Percentiles rank a stretch among this genome's conserved stretches.
Conservation (phyloP, 2,888 invertebrate genomes). For the Pyrocoelia pectoralis region DNA sequence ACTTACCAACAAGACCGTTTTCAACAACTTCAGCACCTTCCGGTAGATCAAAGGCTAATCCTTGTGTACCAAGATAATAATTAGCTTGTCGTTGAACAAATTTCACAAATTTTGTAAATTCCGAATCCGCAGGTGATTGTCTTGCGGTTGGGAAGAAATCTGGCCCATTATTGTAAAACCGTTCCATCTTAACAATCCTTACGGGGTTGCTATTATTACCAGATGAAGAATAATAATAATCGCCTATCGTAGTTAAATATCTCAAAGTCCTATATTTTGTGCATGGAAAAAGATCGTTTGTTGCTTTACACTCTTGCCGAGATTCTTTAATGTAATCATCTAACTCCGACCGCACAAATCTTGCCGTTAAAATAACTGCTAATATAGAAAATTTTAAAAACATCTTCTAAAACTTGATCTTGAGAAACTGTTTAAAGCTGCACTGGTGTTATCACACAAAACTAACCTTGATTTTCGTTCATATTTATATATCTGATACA, state of each 20-base stretch:
- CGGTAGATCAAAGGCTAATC: slow-evolving; percentile 48
- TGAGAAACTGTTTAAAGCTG: background rate
- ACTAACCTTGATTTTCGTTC: background rate
- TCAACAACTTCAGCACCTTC: slow-evolving; percentile 45
- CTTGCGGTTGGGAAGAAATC: slow-evolving; percentile 37
- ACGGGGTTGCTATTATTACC: slow-evolving; percentile 40
- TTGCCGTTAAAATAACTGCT: slow-evolving; percentile 28
- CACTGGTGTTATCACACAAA: slow-evolving; percentile 5
- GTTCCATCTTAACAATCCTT: slow-evolving; percentile 45
- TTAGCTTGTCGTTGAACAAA: slow-evolving; percentile 49
- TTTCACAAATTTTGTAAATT: slow-evolving; percentile 49
- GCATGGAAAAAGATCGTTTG: slow-evolving; percentile 46
- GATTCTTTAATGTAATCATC: slow-evolving; percentile 50
- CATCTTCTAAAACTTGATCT: slow-evolving; percentile 16
- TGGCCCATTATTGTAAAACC: slow-evolving; percentile 27
- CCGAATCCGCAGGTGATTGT: slow-evolving; percentile 43
- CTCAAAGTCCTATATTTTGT: slow-evolving; percentile 49
- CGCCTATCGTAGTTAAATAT: slow-evolving; percentile 45
- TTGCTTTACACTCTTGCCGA: slow-evolving; percentile 44
- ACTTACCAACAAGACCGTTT: slow-evolving; percentile 33
- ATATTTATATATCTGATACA: slow-evolving; percentile 6
- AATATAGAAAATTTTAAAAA: slow-evolving; percentile 20
- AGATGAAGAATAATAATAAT: slow-evolving; percentile 38
- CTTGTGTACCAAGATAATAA: slow-evolving; percentile 48
- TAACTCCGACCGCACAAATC: slow-evolving; percentile 28